Conservation (phyloP, 2,113 vertebrate genomes). For the Guaruba guarouba region DNA sequence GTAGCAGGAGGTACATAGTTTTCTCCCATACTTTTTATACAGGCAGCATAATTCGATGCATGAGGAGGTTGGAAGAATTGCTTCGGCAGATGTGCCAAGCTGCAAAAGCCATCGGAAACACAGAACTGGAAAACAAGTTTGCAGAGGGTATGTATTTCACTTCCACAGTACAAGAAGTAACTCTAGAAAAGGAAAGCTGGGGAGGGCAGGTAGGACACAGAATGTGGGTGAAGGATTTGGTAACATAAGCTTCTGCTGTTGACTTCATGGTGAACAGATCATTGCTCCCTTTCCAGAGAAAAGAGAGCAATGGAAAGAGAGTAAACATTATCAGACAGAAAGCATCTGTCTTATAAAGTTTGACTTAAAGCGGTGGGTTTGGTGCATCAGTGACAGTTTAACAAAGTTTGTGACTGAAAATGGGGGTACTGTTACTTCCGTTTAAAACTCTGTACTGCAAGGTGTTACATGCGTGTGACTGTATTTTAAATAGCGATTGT, state of each 20-base stretch:
- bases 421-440: neutral
- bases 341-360: neutral
- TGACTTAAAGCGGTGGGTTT: neutral
- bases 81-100: constrained; percentile 97
- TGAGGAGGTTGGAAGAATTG: constrained; percentile 93
- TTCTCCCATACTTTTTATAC: neutral
- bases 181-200: neutral
- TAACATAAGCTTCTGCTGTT: neutral
- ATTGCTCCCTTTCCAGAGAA: neutral
- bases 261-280: neutral
- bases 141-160: constrained; percentile 83
- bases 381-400: neutral
- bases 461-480: neutral
- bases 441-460: neutral
- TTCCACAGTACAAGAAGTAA: neutral
- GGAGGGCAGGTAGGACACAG: neutral
- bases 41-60: constrained; percentile 98
- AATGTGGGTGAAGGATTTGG: neutral
- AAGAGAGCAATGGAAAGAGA: neutral
- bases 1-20: neutral
- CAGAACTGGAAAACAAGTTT: constrained; percentile 97
- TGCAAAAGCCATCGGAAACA: constrained; percentile 98
- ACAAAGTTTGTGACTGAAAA: neutral
- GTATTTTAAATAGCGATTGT: neutral
- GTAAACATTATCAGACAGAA: neutral